A percentile compares a stretch with the other conserved stretches of the same genome.
These are phyloP conservation scores for Notamacropus eugenii DNA, from an alignment of 2,797 vertebrate species.

Conservation along the genomic window DNA sequence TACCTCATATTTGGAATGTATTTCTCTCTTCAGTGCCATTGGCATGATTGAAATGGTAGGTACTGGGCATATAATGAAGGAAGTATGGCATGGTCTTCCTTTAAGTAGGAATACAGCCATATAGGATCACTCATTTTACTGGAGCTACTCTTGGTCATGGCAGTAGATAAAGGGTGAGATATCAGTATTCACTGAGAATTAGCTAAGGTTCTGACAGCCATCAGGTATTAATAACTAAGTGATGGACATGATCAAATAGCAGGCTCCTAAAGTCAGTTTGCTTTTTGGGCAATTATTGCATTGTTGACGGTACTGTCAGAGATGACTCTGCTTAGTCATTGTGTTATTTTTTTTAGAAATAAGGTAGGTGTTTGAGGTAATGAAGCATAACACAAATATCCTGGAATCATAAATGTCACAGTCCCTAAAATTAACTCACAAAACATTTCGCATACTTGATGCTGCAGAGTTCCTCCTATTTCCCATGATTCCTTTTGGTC, in stretches of 20 bases:
- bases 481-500: background rate
- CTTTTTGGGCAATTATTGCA: background rate
- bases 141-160: background rate
- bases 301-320: slow-evolving; percentile 28
- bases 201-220: background rate
- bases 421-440: background rate
- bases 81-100: background rate
- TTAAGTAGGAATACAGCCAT: background rate
- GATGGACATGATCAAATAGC: background rate
- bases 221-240: background rate
- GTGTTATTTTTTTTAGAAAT: background rate
- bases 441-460: background rate
- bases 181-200: background rate
- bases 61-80: background rate
- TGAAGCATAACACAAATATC: background rate
- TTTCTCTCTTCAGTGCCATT: background rate
- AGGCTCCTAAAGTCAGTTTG: background rate
- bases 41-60: background rate
- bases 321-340: background rate
- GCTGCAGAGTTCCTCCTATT: background rate
- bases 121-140: background rate
- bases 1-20: background rate
- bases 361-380: slow-evolving; percentile 17
- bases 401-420: background rate
- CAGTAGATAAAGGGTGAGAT: background rate